phyloP scores from a whole-genome alignment of 2,888 invertebrate species.

The Itoplectis maculator region DNA sequence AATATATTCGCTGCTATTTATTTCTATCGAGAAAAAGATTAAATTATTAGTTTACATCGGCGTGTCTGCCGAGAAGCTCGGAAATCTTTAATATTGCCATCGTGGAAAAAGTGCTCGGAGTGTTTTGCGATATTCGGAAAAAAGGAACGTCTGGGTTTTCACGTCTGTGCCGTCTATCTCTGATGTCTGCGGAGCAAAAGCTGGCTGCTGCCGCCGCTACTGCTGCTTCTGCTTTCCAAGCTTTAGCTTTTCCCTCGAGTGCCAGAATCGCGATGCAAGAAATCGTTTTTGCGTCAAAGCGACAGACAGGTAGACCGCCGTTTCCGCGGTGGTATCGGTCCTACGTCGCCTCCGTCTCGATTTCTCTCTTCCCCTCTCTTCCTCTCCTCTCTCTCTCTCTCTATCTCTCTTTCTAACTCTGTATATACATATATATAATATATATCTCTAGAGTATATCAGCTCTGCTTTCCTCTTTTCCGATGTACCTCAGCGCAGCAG shows the following conservation, averaged over 20 bases:
- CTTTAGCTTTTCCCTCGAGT: conserved; percentile 27
- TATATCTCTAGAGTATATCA: not conserved
- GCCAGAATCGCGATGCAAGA: conserved; percentile 44
- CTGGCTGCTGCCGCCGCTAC: conserved; percentile 4
- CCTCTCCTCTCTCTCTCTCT: too few species aligned
- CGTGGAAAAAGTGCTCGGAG: not conserved
- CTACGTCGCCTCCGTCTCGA: conserved; percentile 23
- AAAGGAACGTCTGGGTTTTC: not conserved
- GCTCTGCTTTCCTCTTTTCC: conserved; percentile 4
- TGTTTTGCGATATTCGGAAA: conserved; percentile 10
- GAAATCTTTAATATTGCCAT: not conserved
- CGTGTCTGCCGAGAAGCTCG: not conserved
- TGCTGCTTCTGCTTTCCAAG: conserved; percentile 20
- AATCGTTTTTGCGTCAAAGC: conserved; percentile 53
- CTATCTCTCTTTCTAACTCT: too few species aligned
- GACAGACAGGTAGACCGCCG: conserved; percentile 31
- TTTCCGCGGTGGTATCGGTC: conserved; percentile 47
- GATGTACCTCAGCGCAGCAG: not conserved
- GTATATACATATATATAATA: conserved; percentile 15
- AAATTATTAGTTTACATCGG: not conserved
- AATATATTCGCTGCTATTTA: too few species aligned
- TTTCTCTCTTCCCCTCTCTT: too few species aligned
- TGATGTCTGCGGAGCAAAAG: conserved; percentile 13
- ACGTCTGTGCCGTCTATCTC: conserved; percentile 10
- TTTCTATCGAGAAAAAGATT: not conserved